A percentile compares a stretch with the other conserved stretches of the same genome.
phyloP scores from a whole-genome alignment of 2,888 invertebrate species.

The Epinotia brunnichana region DNA sequence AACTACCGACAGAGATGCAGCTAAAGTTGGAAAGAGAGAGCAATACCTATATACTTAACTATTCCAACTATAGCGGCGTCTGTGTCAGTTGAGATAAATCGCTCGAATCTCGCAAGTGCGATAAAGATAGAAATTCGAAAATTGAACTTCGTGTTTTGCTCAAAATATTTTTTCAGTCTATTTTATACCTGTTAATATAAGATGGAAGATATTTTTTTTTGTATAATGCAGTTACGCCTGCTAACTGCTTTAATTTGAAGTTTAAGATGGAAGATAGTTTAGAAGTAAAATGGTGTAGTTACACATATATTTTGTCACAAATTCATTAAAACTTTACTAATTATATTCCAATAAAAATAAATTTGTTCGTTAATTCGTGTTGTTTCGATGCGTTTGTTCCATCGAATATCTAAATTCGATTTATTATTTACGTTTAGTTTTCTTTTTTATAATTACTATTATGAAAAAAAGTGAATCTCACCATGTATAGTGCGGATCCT shows the following conservation, averaged over 20 bases:
- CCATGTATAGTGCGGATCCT: no score
- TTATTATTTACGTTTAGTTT: not conserved
- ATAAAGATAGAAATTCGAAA: not conserved
- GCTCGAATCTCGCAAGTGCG: not conserved
- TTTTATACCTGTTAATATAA: slow-evolving; percentile 45
- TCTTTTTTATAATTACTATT: not conserved
- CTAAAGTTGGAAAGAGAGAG: no score
- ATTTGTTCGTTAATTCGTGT: slow-evolving; percentile 33
- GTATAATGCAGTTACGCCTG: no score
- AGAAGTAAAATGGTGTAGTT: not conserved
- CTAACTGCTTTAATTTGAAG: no score
- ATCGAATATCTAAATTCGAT: slow-evolving; percentile 23
- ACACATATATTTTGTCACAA: not conserved
- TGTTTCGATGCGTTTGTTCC: slow-evolving; percentile 35
- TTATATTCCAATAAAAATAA: slow-evolving; percentile 16
- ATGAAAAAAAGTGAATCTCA: no score
- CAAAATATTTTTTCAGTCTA: slow-evolving; percentile 45
- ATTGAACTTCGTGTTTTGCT: not conserved
- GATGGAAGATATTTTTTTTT: slow-evolving; percentile 38
- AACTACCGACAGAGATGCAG: no score
- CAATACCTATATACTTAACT: no score
- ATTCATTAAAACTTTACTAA: not conserved
- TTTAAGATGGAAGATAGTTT: slow-evolving; percentile 27
- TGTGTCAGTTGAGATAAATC: not conserved
- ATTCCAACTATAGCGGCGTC: no score